These are phyloP conservation scores for Arnoldichthys spilopterus DNA, from an alignment of 2,797 vertebrate genomes.

Conservation along the genomic window DNA sequence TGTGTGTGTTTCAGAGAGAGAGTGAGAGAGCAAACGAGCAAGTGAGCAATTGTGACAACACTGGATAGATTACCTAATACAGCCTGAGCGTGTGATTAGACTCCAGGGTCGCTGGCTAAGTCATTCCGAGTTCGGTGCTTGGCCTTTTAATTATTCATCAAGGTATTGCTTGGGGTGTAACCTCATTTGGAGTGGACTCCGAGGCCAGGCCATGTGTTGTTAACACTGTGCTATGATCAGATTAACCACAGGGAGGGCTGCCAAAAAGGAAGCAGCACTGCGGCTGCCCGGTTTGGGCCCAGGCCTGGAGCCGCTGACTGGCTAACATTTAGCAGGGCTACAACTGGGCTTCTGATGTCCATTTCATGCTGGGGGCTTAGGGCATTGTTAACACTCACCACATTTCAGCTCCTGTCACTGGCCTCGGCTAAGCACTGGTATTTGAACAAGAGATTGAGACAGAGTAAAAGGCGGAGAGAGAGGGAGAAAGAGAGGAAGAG, in stretches of 20 bases:
- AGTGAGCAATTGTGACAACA: slow-evolving; percentile 59
- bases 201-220: slow-evolving; percentile 71
- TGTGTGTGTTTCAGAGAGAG: slow-evolving; percentile 48
- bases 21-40: slow-evolving; percentile 13
- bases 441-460: slow-evolving; percentile 48
- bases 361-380: slow-evolving; percentile 58
- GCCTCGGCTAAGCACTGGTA: slow-evolving; percentile 58
- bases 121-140: slow-evolving; percentile 70
- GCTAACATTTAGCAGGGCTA: slow-evolving; percentile 69
- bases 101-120: slow-evolving; percentile 68
- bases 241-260: slow-evolving; percentile 69
- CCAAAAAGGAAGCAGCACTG: slow-evolving; percentile 69
- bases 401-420: slow-evolving; percentile 63
- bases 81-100: slow-evolving; percentile 72
- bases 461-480: slow-evolving; percentile 13
- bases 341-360: slow-evolving; percentile 54
- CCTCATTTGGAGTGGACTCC: slow-evolving; percentile 75
- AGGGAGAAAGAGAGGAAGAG: slow-evolving; percentile 29
- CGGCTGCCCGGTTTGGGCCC: slow-evolving; percentile 73
- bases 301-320: slow-evolving; percentile 72
- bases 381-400: slow-evolving; percentile 62
- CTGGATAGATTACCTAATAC: slow-evolving; percentile 74
- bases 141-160: slow-evolving; percentile 80
- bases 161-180: slow-evolving; percentile 74
- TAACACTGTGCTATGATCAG: slow-evolving; percentile 68